Evolutionary conservation across 1,140 invertebrate species (phyloP), one percentile per base, ranked within the genome.

Genomic region (Conopomorpha cramerella): DNA sequence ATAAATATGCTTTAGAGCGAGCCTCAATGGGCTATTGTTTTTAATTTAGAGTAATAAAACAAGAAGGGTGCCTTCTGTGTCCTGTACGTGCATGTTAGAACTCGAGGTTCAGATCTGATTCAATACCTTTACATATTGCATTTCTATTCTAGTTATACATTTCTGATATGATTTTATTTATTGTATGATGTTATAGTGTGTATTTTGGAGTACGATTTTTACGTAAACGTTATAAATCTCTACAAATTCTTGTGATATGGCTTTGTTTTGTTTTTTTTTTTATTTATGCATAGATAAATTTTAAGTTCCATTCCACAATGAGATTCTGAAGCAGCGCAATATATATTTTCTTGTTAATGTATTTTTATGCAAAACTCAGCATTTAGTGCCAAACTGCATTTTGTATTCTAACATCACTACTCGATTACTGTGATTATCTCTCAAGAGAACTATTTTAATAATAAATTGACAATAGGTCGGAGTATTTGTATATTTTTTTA

Each of bases 211-310:
- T 66, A 70, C 50, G 56, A 50, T 45, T 59, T 71, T 64, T 67
- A 60, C 52, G 49, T 71, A 56, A 63, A 61, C 45, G 51, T 59
- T 62, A 64, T 55, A 66, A 53, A 62, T 65, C 51, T 66, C 39
- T 57, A 43, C 67, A 71, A 70, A 62, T 68, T 62, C 54, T 61
- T 74, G 70, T 74, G 70, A 72, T 74, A 74, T 67, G 62, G 56
- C 52, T 65, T 49, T 70, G 55, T 51, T 66, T 54, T 60, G 11
- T 55, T 49, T 19, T 37, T 23, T 39, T 45, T 51, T 13, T 53
- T 47, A 63, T 58, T 58, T 54, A 46, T 62, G 52, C 41, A 45
- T 43, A 34, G 35, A 16, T 45, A 39, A 56, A 57, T 51, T 55
- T 53, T 25, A 46, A 39, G 42, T 43, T 42, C 11, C 8, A 29